phyloP scores from a whole-genome alignment of 1,140 invertebrate genomes.

The Pseudoatta argentina region DNA sequence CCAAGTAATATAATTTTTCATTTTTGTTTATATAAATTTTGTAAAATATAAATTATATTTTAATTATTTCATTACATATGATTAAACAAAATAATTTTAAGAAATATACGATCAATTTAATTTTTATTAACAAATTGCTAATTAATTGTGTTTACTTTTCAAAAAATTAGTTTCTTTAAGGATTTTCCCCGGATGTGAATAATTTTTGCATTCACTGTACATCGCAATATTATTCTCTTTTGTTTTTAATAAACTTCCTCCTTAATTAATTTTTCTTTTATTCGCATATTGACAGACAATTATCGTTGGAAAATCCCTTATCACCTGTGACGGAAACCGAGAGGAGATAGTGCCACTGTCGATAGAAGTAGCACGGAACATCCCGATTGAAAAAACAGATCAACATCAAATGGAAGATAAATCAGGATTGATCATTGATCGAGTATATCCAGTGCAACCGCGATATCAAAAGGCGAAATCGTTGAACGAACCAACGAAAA shows the following conservation, averaged over 20 bases:
- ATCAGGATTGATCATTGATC: neutral
- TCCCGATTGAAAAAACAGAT: neutral
- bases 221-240: neutral
- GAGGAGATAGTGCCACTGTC: conserved; percentile 75
- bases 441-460: neutral
- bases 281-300: conserved; percentile 74
- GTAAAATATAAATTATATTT: no score
- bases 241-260: neutral
- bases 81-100: no score
- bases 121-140: no score
- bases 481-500: conserved; percentile 79
- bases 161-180: no score
- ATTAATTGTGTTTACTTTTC: no score
- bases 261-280: neutral
- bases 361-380: conserved; percentile 24
- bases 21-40: no score
- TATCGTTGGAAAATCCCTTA: conserved; percentile 78
- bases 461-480: conserved; percentile 30
- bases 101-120: no score
- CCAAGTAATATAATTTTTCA: no score
- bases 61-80: no score
- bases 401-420: neutral
- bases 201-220: no score
- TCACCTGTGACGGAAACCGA: conserved; percentile 80
- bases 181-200: no score